These are phyloP conservation scores for Edolisoma coerulescens DNA, from an alignment of 2,113 vertebrate genomes.

Conservation along the genomic window DNA sequence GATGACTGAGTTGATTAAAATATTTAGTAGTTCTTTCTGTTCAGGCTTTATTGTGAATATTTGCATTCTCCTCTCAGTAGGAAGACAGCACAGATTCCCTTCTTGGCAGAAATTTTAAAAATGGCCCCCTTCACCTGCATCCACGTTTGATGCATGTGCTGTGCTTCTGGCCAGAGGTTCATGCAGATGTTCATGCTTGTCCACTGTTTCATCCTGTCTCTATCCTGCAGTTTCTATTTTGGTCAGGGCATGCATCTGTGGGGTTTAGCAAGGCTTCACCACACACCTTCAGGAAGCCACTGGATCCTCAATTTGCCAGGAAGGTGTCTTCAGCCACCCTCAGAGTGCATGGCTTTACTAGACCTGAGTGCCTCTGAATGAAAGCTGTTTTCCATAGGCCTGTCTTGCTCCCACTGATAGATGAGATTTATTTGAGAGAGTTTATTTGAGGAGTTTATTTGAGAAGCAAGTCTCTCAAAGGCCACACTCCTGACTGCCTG, in stretches of 20 bases:
- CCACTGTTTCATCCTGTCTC: background rate
- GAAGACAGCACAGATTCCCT: background rate
- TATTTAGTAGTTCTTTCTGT: constrained; percentile 38
- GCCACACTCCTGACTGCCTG: background rate
- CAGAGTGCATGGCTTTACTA: background rate
- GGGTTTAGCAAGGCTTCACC: background rate
- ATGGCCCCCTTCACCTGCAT: rapidly evolving
- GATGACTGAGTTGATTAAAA: constrained; percentile 62
- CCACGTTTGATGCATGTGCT: background rate
- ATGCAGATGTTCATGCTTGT: background rate
- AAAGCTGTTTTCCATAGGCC: background rate
- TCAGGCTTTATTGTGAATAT: constrained; percentile 30
- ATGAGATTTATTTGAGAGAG: background rate
- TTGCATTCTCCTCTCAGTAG: constrained; percentile 12
- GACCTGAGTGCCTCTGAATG: background rate
- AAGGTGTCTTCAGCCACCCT: background rate
- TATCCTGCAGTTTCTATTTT: background rate
- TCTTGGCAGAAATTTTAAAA: background rate
- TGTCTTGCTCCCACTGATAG: background rate
- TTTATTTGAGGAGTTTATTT: too few species aligned
- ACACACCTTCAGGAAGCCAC: background rate
- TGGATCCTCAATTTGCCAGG: background rate
- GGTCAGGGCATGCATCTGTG: background rate
- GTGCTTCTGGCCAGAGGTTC: background rate
- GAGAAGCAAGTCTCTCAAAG: background rate